Evolutionary conservation across 1,140 invertebrate genomes (phyloP), one percentile per base, ranked within the genome.

Genomic region (Schlechtendalia chinensis): DNA sequence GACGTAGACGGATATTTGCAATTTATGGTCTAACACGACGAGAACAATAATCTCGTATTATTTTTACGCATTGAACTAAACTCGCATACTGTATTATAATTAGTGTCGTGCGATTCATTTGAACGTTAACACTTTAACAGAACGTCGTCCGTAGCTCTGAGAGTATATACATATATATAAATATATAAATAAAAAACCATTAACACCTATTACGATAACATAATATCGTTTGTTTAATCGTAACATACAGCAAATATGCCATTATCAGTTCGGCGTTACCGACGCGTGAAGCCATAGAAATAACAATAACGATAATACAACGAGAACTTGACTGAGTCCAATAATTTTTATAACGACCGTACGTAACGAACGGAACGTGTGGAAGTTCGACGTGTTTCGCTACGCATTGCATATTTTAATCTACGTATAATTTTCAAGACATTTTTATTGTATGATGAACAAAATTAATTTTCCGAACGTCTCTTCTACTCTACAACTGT

Each of bases 1-100:
- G 94, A 95, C 84, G 92, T 95, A 1, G 93, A 95, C 84, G 94
- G 94, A 22, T 71, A 71, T 27, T 54, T 81, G 6, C 77, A 80
- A 32, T 82, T 82, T 27, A 72, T 80, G 77, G 82, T 82, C 1
- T 45, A 75, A 56, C 2, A 29, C 22, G 17, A 27, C 4, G 6
- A 59, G 10, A 45, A 45, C 39, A 10, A 45, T 45, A 45, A 45
- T 22, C n/a, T n/a, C n/a, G n/a, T n/a, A n/a, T n/a, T n/a, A n/a
- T n/a, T n/a, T n/a, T n/a, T n/a, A n/a, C n/a, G n/a, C n/a, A n/a
- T n/a, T n/a, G n/a, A n/a, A n/a, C n/a, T n/a, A 14, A 0, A 24
- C 47, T 10, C n/a, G 2, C 4, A 53, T 19, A 1, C 0, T 11
- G 0, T 22, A 74, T 50, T 74, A n/a, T n/a, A n/a, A n/a, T 12